These are phyloP conservation scores for Drosophila histrio DNA, from an alignment of 2,888 invertebrate species.

Conservation along the genomic window DNA sequence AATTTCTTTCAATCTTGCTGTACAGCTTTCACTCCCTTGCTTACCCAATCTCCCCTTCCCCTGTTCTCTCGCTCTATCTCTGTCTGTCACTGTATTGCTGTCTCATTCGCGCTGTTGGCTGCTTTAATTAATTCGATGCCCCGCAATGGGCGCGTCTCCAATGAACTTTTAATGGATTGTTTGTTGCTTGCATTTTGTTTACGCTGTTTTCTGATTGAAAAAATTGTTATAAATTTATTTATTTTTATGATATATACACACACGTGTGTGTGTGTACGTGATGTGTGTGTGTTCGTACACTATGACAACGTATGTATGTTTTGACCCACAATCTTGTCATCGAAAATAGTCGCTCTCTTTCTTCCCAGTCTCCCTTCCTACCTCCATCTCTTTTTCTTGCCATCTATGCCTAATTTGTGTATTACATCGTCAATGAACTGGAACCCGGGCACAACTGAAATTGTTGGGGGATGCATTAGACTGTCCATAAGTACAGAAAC, in stretches of 20 bases:
- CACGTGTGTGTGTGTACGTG: constrained; percentile 13
- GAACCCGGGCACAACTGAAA: constrained; percentile 41
- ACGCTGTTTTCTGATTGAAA: constrained; percentile 61
- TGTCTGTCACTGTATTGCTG: neutral
- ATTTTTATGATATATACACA: constrained; percentile 6
- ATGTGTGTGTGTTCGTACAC: neutral
- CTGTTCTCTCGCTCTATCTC: neutral
- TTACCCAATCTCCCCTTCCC: constrained; percentile 5
- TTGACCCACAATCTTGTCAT: constrained; percentile 70
- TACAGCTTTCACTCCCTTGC: constrained; percentile 48
- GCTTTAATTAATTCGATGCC: constrained; percentile 73
- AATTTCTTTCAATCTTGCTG: constrained; percentile 54
- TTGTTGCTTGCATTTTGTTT: constrained; percentile 66
- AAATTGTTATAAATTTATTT: constrained; percentile 35
- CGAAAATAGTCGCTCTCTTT: constrained; percentile 29
- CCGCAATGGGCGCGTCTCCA: constrained; percentile 69
- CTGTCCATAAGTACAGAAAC: constrained; percentile 13
- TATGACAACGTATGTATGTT: constrained; percentile 43
- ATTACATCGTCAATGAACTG: constrained; percentile 61
- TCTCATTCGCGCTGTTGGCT: constrained; percentile 9
- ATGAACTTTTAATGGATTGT: constrained; percentile 66
- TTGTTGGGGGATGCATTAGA: constrained; percentile 21
- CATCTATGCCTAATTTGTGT: constrained; percentile 39
- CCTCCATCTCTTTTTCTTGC: neutral
- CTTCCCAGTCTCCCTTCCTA: neutral